Percentiles rank a stretch among this genome's conserved stretches.
These are phyloP conservation scores for Protomyctophum bolini DNA, from an alignment of 2,113 vertebrate species.

Conservation along the genomic window DNA sequence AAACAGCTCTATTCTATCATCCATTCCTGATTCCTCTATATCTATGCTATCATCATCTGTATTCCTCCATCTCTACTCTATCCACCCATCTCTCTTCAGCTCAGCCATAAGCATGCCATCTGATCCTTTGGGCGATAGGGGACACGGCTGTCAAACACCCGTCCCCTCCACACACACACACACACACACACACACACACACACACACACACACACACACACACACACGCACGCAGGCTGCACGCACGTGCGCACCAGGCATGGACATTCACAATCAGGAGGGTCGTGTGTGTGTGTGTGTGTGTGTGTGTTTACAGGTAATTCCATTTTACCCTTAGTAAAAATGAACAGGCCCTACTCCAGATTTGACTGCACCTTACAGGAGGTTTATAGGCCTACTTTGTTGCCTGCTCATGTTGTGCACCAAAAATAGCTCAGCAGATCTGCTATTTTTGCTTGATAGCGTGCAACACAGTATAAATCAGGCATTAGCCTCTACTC, in stretches of 20 bases:
- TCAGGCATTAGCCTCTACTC: too few relatives aligned
- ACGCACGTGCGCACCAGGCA: neutral
- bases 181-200: constrained; percentile 13
- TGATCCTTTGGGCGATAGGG: constrained; percentile 46
- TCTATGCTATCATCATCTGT: neutral
- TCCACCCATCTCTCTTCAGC: constrained; percentile 38
- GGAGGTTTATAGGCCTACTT: too few relatives aligned
- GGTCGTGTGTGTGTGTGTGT: constrained; percentile 23
- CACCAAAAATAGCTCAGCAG: too few relatives aligned
- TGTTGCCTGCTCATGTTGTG: neutral
- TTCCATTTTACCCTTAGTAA: too few relatives aligned
- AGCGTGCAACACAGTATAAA: too few relatives aligned
- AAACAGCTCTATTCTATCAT: constrained; percentile 4
- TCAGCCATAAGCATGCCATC: constrained; percentile 57
- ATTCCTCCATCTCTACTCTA: constrained; percentile 34
- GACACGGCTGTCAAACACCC: constrained; percentile 60
- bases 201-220: constrained; percentile 26
- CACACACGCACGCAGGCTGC: constrained; percentile 6
- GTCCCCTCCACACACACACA: constrained; percentile 36
- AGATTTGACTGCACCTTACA: too few relatives aligned
- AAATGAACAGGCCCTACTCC: too few relatives aligned
- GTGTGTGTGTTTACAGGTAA: neutral
- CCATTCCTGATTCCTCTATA: constrained; percentile 12
- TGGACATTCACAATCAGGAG: constrained; percentile 57
- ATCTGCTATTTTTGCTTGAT: too few relatives aligned